Conservation (phyloP, 1,140 invertebrate genomes). For the Berghia stephanieae region DNA sequence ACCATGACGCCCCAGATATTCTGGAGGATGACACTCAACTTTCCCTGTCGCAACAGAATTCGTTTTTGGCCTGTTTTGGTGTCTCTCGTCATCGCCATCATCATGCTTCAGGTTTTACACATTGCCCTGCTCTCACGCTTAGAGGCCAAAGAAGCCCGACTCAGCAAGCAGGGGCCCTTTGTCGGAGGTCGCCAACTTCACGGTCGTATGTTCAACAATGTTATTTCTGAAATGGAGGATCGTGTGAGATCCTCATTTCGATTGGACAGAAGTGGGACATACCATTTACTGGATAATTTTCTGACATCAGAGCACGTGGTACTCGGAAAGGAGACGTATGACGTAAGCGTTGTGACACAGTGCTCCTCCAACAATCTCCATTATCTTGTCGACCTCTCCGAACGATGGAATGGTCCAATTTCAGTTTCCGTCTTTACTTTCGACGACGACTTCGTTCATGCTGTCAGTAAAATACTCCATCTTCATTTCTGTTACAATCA, state of each 20-base stretch:
- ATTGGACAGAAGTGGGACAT: slow-evolving; percentile 49
- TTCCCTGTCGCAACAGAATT: background rate
- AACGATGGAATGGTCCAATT: slow-evolving; percentile 86
- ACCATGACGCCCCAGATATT: background rate
- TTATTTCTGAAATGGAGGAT: slow-evolving; percentile 37
- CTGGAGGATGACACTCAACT: background rate
- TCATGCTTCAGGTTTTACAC: slow-evolving; percentile 50
- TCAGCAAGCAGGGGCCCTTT: background rate
- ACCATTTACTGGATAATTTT: slow-evolving; percentile 47
- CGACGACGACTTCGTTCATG: slow-evolving; percentile 69
- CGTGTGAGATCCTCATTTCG: slow-evolving; percentile 40
- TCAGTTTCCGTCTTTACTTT: slow-evolving; percentile 85
- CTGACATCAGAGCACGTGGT: slow-evolving; percentile 33
- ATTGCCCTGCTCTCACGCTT: slow-evolving; percentile 42
- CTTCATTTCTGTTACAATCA: slow-evolving; percentile 79
- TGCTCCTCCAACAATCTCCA: slow-evolving; percentile 67
- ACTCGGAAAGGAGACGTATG: slow-evolving; percentile 20
- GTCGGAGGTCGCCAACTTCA: slow-evolving; percentile 35
- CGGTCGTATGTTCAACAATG: slow-evolving; percentile 28
- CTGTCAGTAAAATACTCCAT: slow-evolving; percentile 75
- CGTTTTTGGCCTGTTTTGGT: slow-evolving; percentile 24
- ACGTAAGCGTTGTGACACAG: slow-evolving; percentile 67
- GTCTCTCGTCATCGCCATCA: slow-evolving; percentile 39
- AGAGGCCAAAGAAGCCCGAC: slow-evolving; percentile 33
- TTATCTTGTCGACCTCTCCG: slow-evolving; percentile 75